Evolutionary conservation across 2,888 invertebrate species (phyloP), one percentile per base, ranked within the genome.

Genomic region (Hipparchia sbordonii): DNA sequence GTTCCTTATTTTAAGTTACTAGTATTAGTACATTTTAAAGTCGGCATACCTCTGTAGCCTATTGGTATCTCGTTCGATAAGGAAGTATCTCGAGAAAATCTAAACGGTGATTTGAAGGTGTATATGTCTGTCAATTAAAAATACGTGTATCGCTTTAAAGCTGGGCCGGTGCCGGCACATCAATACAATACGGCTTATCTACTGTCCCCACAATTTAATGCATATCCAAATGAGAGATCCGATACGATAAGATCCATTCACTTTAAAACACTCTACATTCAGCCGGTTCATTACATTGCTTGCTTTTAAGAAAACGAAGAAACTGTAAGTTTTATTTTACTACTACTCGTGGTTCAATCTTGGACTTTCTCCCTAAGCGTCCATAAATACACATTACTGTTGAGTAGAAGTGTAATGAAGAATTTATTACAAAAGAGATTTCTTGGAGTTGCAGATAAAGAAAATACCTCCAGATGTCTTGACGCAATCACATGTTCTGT

Each of bases 171-270:
- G 82, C 84, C 82, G 86, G 82, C 78, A 82, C 87, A 86, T 89
- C 86, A 85, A 86, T 87, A 90, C 89, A 85, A 87, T 87, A 84
- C 83, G 83, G 80, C 82, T 91, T 92, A 92, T 93, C 93, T 89
- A 65, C 84, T 83, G 82, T 84, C 85, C 84, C 88, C 79, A 87
- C 90, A 90, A 89, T 89, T 91, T 91, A 92, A 92, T 92, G 90
- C 89, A 87, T 85, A 87, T 90, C 90, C 91, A 92, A 92, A 92
- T 88, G 90, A 90, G 88, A 92, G 92, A 93, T 93, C 86, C 87
- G 84, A 90, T 88, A 84, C 87, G 93, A 93, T 93, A 93, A 92
- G 87, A 86, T 83, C 85, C 85, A 88, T 89, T 87, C 87, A 89
- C 86, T 69, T 88, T 82, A 82, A 86, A 87, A 90, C 88, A 89